Percentiles rank a stretch among this genome's conserved stretches.
Conservation (phyloP, 2,888 invertebrate genomes). For the Hydroisotoma schaefferi region DNA sequence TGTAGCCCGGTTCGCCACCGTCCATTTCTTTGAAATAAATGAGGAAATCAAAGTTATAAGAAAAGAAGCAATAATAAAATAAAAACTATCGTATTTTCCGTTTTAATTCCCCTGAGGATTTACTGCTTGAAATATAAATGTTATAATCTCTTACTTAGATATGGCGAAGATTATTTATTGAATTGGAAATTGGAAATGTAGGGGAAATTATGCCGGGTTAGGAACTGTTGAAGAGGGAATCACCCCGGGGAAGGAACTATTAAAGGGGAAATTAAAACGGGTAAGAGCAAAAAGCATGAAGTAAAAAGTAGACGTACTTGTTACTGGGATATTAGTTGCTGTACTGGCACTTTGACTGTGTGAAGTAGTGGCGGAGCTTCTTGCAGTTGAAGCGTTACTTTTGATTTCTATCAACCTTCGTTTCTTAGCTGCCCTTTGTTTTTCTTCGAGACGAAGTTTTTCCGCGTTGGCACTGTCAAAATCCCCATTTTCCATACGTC, state of each 20-base stretch:
- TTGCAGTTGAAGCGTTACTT: conserved; percentile 9
- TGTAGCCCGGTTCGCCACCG: conserved; percentile 28
- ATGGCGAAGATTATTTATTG: not conserved
- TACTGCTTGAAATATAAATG: too few relatives aligned
- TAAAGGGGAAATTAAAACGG: too few relatives aligned
- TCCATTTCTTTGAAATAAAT: conserved; percentile 8
- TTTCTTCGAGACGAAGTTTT: conserved; percentile 86
- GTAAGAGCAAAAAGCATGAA: too few relatives aligned
- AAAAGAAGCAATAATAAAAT: not conserved
- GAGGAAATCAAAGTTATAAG: not conserved
- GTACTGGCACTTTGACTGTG: not conserved
- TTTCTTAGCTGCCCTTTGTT: conserved; percentile 78
- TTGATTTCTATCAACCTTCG: conserved; percentile 46
- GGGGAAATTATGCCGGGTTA: too few relatives aligned
- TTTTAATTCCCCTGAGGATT: too few relatives aligned
- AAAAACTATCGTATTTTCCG: too few relatives aligned
- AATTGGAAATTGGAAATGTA: too few relatives aligned
- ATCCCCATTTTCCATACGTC: conserved; percentile 89
- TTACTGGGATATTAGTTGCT: too few relatives aligned
- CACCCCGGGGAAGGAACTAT: too few relatives aligned
- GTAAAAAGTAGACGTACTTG: too few relatives aligned
- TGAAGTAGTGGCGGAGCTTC: not conserved
- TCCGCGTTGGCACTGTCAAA: conserved; percentile 89
- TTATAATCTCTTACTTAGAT: too few relatives aligned
- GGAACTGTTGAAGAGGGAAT: too few relatives aligned